Evolutionary conservation across 2,113 vertebrate species (phyloP).

Genomic region (Clinocottus analis): DNA sequence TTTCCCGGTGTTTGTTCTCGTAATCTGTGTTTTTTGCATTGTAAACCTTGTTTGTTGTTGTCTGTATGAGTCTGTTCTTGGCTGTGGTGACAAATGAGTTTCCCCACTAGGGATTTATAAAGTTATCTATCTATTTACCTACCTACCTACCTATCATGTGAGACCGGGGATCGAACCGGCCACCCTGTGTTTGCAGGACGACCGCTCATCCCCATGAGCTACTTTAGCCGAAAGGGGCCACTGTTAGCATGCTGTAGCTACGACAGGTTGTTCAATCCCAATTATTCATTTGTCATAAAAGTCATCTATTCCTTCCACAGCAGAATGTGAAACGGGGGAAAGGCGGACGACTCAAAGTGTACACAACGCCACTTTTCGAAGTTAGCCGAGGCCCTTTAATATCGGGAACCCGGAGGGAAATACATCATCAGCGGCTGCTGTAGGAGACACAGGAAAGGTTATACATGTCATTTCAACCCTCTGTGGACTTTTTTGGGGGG

Average conservation of each 20-base stretch:
- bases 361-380: slow-evolving; percentile 1
- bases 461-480: slow-evolving; percentile 77
- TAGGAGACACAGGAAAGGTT: slow-evolving; percentile 65
- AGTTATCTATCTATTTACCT: no score
- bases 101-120: no score
- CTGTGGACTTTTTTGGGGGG: slow-evolving; percentile 50
- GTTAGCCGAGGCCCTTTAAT: slow-evolving; percentile 16
- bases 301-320: neutral
- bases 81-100: no score
- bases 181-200: no score
- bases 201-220: no score
- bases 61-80: no score
- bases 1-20: no score
- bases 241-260: neutral
- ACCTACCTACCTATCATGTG: no score
- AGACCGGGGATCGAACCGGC: no score
- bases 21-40: no score
- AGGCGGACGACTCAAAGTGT: neutral
- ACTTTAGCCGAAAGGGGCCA: no score
- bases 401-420: slow-evolving; percentile 46
- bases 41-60: no score
- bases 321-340: neutral
- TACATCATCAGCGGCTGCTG: slow-evolving; percentile 40
- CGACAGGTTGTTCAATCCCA: neutral
- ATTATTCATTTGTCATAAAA: neutral